These are phyloP conservation scores for Diprion similis DNA, from an alignment of 1,140 invertebrate genomes.

Conservation along the genomic window DNA sequence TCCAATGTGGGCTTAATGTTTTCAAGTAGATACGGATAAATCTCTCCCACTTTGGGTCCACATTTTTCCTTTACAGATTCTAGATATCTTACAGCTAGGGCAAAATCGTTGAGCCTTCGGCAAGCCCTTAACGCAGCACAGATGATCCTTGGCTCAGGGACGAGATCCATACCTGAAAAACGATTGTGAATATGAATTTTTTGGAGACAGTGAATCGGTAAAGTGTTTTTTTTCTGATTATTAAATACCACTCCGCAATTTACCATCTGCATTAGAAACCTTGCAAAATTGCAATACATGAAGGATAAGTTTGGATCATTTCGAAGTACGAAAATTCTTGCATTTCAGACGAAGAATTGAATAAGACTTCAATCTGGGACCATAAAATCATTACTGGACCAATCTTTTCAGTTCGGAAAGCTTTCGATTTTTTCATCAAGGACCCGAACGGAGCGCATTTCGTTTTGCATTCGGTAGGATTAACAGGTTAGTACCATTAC, in stretches of 20 bases:
- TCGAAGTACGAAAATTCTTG: background rate
- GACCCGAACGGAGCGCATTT: too few relatives aligned
- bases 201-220: too few relatives aligned
- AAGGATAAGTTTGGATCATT: too few relatives aligned
- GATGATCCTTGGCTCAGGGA: constrained; percentile 95
- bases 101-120: constrained; percentile 92
- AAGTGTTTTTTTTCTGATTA: constrained; percentile 10
- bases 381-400: too few relatives aligned
- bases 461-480: too few relatives aligned
- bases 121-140: constrained; percentile 92
- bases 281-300: too few relatives aligned
- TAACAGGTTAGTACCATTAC: too few relatives aligned
- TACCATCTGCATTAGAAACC: too few relatives aligned
- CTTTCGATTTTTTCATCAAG: too few relatives aligned
- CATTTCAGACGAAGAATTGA: background rate
- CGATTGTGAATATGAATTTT: constrained; percentile 16
- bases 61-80: constrained; percentile 93
- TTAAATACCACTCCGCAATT: background rate
- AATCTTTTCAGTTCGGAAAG: too few relatives aligned
- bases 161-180: constrained; percentile 83
- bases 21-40: constrained; percentile 93
- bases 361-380: background rate
- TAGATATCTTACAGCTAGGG: constrained; percentile 89
- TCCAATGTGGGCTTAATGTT: constrained; percentile 92
- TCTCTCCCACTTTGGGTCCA: constrained; percentile 76